Evolutionary conservation across 1,140 invertebrate genomes (phyloP).

Genomic region (Tetragnatha versicolor): DNA sequence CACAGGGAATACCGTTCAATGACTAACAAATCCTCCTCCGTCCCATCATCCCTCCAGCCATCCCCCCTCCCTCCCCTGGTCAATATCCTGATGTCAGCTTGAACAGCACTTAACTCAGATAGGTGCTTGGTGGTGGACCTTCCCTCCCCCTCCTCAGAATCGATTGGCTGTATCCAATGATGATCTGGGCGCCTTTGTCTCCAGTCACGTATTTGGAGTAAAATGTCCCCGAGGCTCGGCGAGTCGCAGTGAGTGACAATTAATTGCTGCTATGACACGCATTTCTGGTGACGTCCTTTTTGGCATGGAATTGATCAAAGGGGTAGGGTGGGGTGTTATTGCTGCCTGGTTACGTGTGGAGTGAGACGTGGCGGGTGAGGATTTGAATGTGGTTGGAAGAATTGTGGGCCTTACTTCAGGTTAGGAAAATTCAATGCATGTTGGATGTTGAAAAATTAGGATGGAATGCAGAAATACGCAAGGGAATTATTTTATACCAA

Average conservation of each 20-base stretch:
- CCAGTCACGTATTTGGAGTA: constrained; percentile 51
- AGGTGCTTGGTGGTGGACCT: constrained; percentile 38
- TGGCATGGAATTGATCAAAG: too few relatives aligned
- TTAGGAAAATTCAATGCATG: not conserved
- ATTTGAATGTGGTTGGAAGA: too few relatives aligned
- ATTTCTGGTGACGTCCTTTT: constrained; percentile 39
- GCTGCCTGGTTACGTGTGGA: too few relatives aligned
- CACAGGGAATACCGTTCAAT: constrained; percentile 50
- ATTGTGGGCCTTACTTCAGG: not conserved
- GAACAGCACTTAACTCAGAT: constrained; percentile 52
- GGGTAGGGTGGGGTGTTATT: too few relatives aligned
- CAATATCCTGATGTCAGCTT: constrained; percentile 55
- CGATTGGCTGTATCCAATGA: constrained; percentile 50
- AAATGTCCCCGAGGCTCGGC: constrained; percentile 42
- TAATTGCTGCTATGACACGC: constrained; percentile 54
- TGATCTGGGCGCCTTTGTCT: constrained; percentile 48
- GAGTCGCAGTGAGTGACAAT: constrained; percentile 44
- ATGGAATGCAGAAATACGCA: too few relatives aligned
- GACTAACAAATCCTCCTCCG: constrained; percentile 50
- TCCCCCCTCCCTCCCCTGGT: constrained; percentile 27
- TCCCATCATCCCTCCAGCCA: constrained; percentile 16
- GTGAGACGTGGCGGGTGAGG: too few relatives aligned
- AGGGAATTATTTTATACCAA: too few relatives aligned
- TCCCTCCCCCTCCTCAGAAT: constrained; percentile 10
- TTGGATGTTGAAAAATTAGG: not conserved